Percentiles rank a stretch among this genome's conserved stretches.
These are phyloP conservation scores for Myopa testacea DNA, from an alignment of 2,888 invertebrate genomes.

Conservation along the genomic window DNA sequence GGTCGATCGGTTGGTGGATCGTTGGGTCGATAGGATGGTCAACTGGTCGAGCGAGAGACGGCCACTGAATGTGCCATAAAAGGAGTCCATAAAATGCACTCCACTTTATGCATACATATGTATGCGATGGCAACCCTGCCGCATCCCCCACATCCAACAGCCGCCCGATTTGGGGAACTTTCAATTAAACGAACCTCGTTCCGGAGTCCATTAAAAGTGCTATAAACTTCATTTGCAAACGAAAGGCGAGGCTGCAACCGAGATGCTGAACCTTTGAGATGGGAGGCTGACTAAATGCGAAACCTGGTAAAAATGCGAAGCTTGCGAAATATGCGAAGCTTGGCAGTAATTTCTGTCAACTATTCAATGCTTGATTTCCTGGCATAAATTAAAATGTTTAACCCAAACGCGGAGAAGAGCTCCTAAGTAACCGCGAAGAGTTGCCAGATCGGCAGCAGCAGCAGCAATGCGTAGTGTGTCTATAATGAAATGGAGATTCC, in stretches of 20 bases:
- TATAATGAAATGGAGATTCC: background rate
- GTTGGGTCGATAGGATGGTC: background rate
- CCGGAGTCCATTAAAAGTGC: conserved; percentile 33
- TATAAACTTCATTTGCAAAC: conserved; percentile 40
- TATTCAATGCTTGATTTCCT: conserved; percentile 14
- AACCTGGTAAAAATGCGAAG: too few relatives aligned
- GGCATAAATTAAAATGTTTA: conserved; percentile 40
- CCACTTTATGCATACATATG: conserved; percentile 60
- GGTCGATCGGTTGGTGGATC: background rate
- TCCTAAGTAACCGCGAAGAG: background rate
- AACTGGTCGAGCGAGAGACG: conserved; percentile 14
- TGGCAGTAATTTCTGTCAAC: background rate
- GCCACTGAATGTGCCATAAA: conserved; percentile 44
- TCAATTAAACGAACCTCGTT: conserved; percentile 23
- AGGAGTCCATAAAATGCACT: conserved; percentile 54
- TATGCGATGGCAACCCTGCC: conserved; percentile 40
- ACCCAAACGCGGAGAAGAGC: conserved; percentile 2
- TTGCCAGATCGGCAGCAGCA: conserved; percentile 10
- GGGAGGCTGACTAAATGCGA: background rate
- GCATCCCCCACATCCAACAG: background rate
- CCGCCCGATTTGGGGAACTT: conserved; percentile 24
- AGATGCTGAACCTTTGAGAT: conserved; percentile 5
- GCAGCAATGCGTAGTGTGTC: background rate
- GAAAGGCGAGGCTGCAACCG: background rate
- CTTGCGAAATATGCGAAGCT: background rate